Evolutionary conservation across 2,888 invertebrate genomes (phyloP).

Genomic region (Zootermopsis nevadensis): DNA sequence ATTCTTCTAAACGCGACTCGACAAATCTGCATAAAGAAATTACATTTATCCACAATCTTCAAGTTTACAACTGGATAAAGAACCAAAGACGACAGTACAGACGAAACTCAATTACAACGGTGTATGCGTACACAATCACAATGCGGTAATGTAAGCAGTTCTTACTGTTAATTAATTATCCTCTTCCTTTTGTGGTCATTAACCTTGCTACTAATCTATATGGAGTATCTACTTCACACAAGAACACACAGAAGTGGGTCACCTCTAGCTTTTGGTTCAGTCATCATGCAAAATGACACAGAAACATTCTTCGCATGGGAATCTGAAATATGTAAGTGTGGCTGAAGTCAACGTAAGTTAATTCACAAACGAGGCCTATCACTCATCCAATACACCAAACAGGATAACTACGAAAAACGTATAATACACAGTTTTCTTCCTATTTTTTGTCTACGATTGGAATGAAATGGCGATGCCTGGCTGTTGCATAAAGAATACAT

Average conservation of each 20-base stretch:
- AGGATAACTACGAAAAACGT: no score
- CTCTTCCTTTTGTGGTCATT: not conserved
- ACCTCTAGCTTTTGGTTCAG: not conserved
- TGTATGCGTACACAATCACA: not conserved
- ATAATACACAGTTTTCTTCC: no score
- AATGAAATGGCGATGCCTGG: no score
- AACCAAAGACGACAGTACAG: not conserved
- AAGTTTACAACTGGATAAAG: not conserved
- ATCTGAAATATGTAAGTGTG: no score
- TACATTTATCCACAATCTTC: not conserved
- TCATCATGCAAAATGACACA: not conserved
- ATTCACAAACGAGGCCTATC: no score
- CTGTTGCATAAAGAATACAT: no score
- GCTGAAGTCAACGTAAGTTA: no score
- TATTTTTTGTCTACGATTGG: no score
- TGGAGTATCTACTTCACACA: not conserved
- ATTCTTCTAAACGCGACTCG: no score
- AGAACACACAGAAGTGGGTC: not conserved
- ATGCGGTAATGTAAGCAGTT: not conserved
- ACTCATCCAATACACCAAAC: no score
- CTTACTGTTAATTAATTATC: not conserved
- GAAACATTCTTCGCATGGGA: not conserved
- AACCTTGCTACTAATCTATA: not conserved
- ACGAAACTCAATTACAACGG: not conserved
- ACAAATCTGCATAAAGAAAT: no score